phyloP scores from a whole-genome alignment of 2,888 invertebrate species.

The Micoletzkya japonica region DNA sequence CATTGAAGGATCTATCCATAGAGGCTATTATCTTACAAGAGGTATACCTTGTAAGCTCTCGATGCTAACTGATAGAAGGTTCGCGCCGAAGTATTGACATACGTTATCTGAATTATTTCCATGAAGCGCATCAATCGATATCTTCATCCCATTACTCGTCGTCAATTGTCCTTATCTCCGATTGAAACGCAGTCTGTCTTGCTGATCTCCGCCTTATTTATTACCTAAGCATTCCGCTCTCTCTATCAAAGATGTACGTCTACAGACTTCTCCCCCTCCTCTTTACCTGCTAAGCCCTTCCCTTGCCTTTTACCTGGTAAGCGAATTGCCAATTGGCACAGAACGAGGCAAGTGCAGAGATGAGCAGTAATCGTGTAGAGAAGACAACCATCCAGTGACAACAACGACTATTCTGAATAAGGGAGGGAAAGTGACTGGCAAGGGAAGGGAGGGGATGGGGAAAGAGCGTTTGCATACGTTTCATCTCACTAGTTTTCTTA shows the following conservation, averaged over 20 bases:
- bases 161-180: neutral
- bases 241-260: too few relatives aligned
- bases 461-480: too few relatives aligned
- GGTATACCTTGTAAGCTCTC: constrained; percentile 17
- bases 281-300: neutral
- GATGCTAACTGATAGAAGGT: constrained; percentile 50
- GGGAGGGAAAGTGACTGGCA: neutral
- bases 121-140: neutral
- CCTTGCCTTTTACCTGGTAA: constrained; percentile 50
- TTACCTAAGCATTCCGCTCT: too few relatives aligned
- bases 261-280: neutral
- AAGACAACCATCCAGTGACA: constrained; percentile 23
- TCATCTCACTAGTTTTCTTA: too few relatives aligned
- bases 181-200: too few relatives aligned
- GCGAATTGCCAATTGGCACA: constrained; percentile 63
- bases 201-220: too few relatives aligned
- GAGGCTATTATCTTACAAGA: too few relatives aligned
- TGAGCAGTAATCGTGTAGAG: constrained; percentile 43
- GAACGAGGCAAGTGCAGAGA: constrained; percentile 55
- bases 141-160: neutral
- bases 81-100: constrained; percentile 60
- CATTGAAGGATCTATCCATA: too few relatives aligned
- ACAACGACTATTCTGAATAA: too few relatives aligned
- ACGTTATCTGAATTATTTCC: constrained; percentile 54
- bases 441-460: too few relatives aligned